Base-by-base conservation (phyloP, 2,113 vertebrate species). In the Kryptolebias marmoratus region DNA sequence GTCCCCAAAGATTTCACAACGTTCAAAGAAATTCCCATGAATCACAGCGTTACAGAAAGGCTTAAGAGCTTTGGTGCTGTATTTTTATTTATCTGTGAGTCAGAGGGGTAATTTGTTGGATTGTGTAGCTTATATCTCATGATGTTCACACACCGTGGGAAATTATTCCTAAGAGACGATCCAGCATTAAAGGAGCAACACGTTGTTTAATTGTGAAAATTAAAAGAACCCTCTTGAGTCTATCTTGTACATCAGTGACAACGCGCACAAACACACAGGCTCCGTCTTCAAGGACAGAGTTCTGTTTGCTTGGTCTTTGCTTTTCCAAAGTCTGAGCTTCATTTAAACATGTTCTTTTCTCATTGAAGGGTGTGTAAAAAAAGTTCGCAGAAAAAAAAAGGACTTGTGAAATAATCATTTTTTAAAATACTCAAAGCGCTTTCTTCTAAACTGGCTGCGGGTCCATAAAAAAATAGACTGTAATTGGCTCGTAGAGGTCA, bases 271-370 rank as follows among this genome's bases (percentile, higher is more conserved):
- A 81, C 68, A 59, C 16, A 62, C 65, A 63, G 62, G 44, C 27
- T 56, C 76, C 53, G 44, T 16, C 44, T 71, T 70, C 53, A 76
- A 76, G 71, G 59, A 36, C 27, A n/a, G 44, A 49, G 52, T 82
- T 71, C 68, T 70, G 67, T 71, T 68, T 75, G 76, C 72, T 81
- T 79, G 79, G 85, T 79, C 72, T 73, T 53, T 36, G 36, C 36
- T 36, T 36, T 36, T 71, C 39, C 83, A 80, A 85, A 14, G 22
- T 28, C 18, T 14, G 1, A 16, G 61, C 15, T 28, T 31, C 47
- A 42, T 57, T 75, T 56, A 2, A 68, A 50, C 14, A 62, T 39
- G 36, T 8, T 64, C 55, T 55, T 53, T 11, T 31, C 7, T 55
- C 15, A 47, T 27, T 16, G 54, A 65, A 68, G 12, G n/a, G 30